These are phyloP conservation scores for Invenusta paracnida DNA, from an alignment of 2,888 invertebrate genomes.

Conservation along the genomic window DNA sequence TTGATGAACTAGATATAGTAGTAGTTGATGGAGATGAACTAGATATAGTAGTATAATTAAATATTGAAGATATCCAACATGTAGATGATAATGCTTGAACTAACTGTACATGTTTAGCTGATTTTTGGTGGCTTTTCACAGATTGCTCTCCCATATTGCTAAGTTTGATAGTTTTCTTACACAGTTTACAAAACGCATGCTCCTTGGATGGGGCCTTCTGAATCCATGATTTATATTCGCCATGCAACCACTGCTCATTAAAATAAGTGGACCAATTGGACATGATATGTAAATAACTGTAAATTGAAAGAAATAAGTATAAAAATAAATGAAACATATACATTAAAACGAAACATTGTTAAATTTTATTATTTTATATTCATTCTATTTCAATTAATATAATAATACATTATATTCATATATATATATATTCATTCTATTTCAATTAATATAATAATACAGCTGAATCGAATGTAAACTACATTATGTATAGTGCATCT, in stretches of 20 bases:
- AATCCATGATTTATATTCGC: background rate
- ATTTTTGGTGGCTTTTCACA: background rate
- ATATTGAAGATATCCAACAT: background rate
- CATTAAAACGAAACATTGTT: background rate
- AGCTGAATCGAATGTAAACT: too few species aligned
- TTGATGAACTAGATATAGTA: background rate
- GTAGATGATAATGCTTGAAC: background rate
- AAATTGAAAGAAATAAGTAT: background rate
- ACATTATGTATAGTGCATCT: too few species aligned
- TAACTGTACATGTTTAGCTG: background rate
- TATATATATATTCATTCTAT: too few species aligned
- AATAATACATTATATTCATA: too few species aligned
- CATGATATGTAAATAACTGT: background rate
- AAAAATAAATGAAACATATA: background rate
- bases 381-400: background rate
- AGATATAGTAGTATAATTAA: background rate
- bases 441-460: background rate
- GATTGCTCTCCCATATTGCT: background rate
- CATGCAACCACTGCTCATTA: background rate
- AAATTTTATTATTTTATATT: too few species aligned
- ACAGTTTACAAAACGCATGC: background rate
- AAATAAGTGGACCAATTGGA: background rate
- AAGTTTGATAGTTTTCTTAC: background rate
- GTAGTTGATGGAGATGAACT: background rate
- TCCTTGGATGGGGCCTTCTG: background rate